A percentile compares a stretch with the other conserved stretches of the same genome.
Evolutionary conservation across 2,888 invertebrate genomes (phyloP).

Genomic region (Limenitis camilla): DNA sequence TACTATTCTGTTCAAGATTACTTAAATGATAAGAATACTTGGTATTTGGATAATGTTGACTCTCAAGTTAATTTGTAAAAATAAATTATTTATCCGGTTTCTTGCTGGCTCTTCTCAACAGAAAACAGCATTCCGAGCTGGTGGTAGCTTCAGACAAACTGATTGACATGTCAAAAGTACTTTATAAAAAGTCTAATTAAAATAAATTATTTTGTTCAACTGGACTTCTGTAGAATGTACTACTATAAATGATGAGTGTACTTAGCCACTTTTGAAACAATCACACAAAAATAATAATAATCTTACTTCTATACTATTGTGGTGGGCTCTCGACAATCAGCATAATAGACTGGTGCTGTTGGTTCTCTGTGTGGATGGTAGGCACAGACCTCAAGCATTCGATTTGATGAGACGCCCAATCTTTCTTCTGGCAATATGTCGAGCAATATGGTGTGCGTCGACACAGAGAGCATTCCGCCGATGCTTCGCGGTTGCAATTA

Average conservation of each 20-base stretch:
- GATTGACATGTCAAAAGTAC: no score
- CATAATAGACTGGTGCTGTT: conserved; percentile 85
- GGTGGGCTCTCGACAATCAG: conserved; percentile 86
- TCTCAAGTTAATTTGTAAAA: no score
- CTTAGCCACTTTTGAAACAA: no score
- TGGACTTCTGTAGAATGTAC: not conserved
- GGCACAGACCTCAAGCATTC: conserved; percentile 85
- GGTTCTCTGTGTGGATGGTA: conserved; percentile 56
- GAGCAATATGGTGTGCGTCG: conserved; percentile 91
- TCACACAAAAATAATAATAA: not conserved
- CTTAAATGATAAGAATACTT: no score
- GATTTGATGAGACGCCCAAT: conserved; percentile 89
- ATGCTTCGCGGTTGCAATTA: conserved; percentile 90
- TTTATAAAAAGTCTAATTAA: no score
- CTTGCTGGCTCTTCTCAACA: no score
- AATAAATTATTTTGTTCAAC: no score
- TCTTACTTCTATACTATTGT: conserved; percentile 49
- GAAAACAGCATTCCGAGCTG: no score
- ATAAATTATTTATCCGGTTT: no score
- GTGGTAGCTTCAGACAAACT: no score
- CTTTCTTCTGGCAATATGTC: conserved; percentile 91
- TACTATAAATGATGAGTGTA: not conserved
- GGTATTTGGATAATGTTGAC: no score
- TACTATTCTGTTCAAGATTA: no score
- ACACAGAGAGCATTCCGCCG: conserved; percentile 90